phyloP scores from a whole-genome alignment of 1,140 invertebrate genomes.

The Trichogramma pretiosum region DNA sequence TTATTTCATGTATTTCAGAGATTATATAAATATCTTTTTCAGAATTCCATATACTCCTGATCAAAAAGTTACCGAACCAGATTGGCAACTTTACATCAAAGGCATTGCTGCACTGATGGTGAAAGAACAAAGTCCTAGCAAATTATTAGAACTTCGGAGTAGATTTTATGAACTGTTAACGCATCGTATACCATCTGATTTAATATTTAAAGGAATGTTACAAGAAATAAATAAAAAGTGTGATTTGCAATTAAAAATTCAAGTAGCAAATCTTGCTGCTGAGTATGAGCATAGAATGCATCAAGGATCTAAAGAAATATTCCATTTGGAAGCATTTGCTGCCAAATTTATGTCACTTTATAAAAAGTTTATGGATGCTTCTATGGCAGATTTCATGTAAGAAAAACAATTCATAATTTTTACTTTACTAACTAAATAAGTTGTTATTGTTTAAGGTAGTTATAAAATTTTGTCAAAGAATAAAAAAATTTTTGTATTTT shows the following conservation, averaged over 20 bases:
- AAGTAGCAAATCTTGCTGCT: constrained; percentile 77
- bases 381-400: constrained; percentile 41
- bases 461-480: neutral
- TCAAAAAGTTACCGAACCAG: constrained; percentile 77
- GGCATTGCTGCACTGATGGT: constrained; percentile 84
- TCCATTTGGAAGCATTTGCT: constrained; percentile 94
- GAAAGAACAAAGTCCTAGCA: constrained; percentile 77
- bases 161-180: constrained; percentile 88
- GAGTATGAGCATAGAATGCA: constrained; percentile 85
- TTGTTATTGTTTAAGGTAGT: neutral
- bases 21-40: constrained; percentile 15
- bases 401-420: constrained; percentile 1
- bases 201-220: constrained; percentile 86
- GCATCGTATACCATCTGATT: constrained; percentile 87
- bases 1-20: constrained; percentile 2
- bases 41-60: constrained; percentile 74
- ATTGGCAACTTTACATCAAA: constrained; percentile 86
- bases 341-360: constrained; percentile 94
- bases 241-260: constrained; percentile 79
- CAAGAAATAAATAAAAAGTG: constrained; percentile 81
- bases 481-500: too few relatives aligned
- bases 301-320: constrained; percentile 87
- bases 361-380: constrained; percentile 71
- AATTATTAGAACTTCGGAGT: constrained; percentile 74
- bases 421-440: too few relatives aligned